Conservation (phyloP, 1,140 invertebrate genomes). For the Anastrepha obliqua region DNA sequence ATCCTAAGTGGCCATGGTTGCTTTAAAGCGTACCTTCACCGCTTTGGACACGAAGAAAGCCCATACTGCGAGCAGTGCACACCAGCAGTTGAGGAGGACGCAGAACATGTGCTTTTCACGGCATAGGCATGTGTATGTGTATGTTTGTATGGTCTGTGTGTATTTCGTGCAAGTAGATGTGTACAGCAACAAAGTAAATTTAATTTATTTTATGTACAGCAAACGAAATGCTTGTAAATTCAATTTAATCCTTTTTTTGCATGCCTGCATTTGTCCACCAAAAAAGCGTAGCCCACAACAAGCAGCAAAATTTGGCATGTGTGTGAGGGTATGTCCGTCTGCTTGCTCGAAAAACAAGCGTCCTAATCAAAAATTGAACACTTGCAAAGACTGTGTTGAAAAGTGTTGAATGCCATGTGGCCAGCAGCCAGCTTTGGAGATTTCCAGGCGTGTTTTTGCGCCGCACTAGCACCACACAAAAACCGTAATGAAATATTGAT, state of each 20-base stretch:
- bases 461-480: not conserved
- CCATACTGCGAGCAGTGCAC: no score
- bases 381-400: not conserved
- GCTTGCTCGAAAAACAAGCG: slow-evolving; percentile 22
- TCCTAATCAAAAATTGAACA: slow-evolving; percentile 40
- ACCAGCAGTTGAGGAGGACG: no score
- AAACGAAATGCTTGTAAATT: slow-evolving; percentile 41
- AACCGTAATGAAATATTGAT: slow-evolving; percentile 54
- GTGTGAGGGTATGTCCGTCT: not conserved
- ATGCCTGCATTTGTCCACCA: not conserved
- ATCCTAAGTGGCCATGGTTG: no score
- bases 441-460: not conserved
- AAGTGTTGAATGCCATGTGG: slow-evolving; percentile 23
- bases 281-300: not conserved
- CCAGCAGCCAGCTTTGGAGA: slow-evolving; percentile 21
- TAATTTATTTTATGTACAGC: slow-evolving; percentile 38
- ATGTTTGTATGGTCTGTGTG: not conserved
- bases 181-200: slow-evolving; percentile 8
- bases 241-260: slow-evolving; percentile 21
- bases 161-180: no score
- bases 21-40: no score
- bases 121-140: not conserved
- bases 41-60: no score
- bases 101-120: no score
- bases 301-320: not conserved